Base-by-base conservation (phyloP, 2,113 vertebrate species). In the Probosciger aterrimus region DNA sequence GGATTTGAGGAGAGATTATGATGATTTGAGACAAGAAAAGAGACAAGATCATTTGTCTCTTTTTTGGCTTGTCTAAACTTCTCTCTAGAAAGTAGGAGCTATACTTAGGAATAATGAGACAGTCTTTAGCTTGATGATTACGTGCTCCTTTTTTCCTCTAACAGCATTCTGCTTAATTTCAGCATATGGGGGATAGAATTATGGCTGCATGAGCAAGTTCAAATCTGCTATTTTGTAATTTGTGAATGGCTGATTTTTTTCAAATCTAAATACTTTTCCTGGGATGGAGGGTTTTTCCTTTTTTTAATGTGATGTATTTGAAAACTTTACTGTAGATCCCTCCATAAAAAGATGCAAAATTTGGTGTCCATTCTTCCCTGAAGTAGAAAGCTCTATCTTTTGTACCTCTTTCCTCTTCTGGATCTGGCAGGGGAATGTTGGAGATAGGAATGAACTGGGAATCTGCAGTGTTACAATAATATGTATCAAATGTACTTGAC, bases 221-320 rank as follows among this genome's bases (percentile, higher is more conserved):
- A 93, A 82, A 91, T 93, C 71, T 94, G n/a, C 57, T 2, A 1
- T 85, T 95, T 90, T 44, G 25, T 88, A 67, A 92, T 92, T 91
- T 84, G 44, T 67, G 33, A 91, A 82, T 79, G 57, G 23, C 28
- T 76, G 30, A 24, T 41, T 70, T 68, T 78, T 31, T 46, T 50
- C 33, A 39, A 39, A 6, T 78, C 23, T 44, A 79, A 89, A 76
- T 71, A 69, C 14, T 11, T 84, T 76, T 65, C 8, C 7, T 73
- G 27, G 12, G 5, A 17, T 55, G 13, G 6, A 78, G 8, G 5
- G 1, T 2, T 53, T 85, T 70, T 37, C 8, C 3, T 4, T 0
- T 3, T n/a, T 78, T 27, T 1, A 7, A 20, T 41, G 20, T 43
- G 37, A 23, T 70, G 3, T 65, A 70, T 88, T 65, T 31, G 8